Evolutionary conservation across 2,797 vertebrate genomes (phyloP), one percentile per base, ranked within the genome.

Genomic region (Sebastes vulpes): DNA sequence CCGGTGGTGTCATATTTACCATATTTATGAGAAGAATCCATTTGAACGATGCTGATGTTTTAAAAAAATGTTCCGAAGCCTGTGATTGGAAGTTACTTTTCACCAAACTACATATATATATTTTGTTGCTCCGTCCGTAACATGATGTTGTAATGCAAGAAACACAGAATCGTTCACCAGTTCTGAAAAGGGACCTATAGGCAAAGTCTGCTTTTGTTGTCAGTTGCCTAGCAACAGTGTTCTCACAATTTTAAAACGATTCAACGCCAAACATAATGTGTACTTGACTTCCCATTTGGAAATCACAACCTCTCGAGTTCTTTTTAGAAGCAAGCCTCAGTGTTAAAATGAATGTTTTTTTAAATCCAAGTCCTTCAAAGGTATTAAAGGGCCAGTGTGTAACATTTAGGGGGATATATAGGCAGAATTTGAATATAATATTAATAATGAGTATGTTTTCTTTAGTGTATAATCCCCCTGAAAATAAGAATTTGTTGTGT

Each of bases 181-280:
- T 50, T 52, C 53, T 61, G 31, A 53, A 58, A 69, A 65, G 18
- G 25, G 25, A 11, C 12, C 16, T 42, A 16, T n/a, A 11, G 25
- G 38, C 4, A n/a, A 31, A 32, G 50, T 53, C 16, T 11, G 26
- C 65, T 65, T 66, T 52, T 78, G 76, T 65, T 65, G 60, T 71
- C 59, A 65, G 68, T 72, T 60, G 67, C 60, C n/a, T 50, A 64
- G 75, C 68, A 65, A 78, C 75, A 18, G 61, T 18, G 56, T 60
- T 50, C 7, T 50, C 38, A n/a, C 29, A 26, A 35, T 42, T 72
- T 72, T 6, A n/a, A 31, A 3, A 12, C n/a, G 3, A 5, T n/a
- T 48, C 20, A 31, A 31, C 5, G 6, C n/a, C n/a, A 16, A 53
- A 3, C n/a, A 21, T 8, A 31, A 21, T 52, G 14, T 25, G n/a